phyloP scores from a whole-genome alignment of 1,140 invertebrate species.

The Sitobion miscanthi region DNA sequence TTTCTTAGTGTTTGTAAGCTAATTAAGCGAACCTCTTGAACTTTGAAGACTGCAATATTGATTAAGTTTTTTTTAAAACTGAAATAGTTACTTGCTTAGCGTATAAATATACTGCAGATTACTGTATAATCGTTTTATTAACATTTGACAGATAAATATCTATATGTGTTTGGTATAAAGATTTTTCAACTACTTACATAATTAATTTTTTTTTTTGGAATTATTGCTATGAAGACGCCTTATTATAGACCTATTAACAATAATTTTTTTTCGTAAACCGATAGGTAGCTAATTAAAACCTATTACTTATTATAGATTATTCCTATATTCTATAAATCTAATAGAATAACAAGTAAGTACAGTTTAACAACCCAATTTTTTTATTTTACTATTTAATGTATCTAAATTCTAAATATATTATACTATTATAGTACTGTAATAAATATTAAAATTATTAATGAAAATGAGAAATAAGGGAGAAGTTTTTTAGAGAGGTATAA shows the following conservation, averaged over 20 bases:
- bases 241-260: no score
- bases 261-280: no score
- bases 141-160: no score
- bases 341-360: not conserved
- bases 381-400: not conserved
- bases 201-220: no score
- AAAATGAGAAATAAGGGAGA: not conserved
- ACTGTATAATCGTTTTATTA: no score
- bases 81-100: not conserved
- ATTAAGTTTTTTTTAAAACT: not conserved
- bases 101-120: no score
- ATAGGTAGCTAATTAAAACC: no score
- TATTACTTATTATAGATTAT: no score
- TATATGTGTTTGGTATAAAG: no score
- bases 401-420: not conserved
- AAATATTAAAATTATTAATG: not conserved
- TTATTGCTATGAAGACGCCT: no score
- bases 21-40: not conserved
- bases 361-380: not conserved
- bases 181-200: no score
- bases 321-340: not conserved
- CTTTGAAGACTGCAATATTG: not conserved
- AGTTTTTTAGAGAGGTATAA: not conserved
- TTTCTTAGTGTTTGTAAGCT: not conserved
- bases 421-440: not conserved